Conservation (phyloP, 2,888 invertebrate genomes). For the Agrilus biguttatus region DNA sequence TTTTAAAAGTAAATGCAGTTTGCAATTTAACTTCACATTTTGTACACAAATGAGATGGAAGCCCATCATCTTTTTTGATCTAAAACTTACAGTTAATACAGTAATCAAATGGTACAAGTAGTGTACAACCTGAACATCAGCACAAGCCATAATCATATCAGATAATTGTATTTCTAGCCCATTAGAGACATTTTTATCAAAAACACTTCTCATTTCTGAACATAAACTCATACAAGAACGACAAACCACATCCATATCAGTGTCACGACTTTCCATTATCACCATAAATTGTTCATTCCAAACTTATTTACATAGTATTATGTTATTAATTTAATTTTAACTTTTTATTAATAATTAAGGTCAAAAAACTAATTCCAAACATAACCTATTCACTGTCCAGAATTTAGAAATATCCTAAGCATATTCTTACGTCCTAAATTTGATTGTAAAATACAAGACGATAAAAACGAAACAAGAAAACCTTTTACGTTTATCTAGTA, state of each 20-base stretch:
- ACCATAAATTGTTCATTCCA: not conserved
- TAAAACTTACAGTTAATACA: conserved; percentile 7
- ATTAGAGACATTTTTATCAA: conserved; percentile 20
- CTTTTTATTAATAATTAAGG: too few relatives aligned
- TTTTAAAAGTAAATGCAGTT: conserved; percentile 27
- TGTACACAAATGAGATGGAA: conserved; percentile 25
- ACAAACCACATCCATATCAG: conserved; percentile 28
- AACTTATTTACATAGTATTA: too few relatives aligned
- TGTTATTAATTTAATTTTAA: too few relatives aligned
- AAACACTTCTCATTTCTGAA: conserved; percentile 27
- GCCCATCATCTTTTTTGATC: conserved; percentile 25
- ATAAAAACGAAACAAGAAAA: too few relatives aligned
- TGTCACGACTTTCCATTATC: conserved; percentile 12
- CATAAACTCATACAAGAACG: conserved; percentile 28
- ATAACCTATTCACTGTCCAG: too few relatives aligned
- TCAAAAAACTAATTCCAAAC: too few relatives aligned
- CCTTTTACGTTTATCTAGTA: too few relatives aligned
- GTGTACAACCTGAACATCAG: conserved; percentile 25
- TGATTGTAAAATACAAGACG: too few relatives aligned
- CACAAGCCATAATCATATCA: conserved; percentile 30
- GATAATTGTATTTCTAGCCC: conserved; percentile 23
- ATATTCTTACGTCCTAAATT: too few relatives aligned
- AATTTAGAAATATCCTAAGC: too few relatives aligned
- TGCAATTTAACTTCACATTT: conserved; percentile 27
- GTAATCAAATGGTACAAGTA: not conserved